A percentile compares a stretch with the other conserved stretches of the same genome.
Conservation (phyloP, 2,113 vertebrate species). For the Cyrtonyx montezumae region DNA sequence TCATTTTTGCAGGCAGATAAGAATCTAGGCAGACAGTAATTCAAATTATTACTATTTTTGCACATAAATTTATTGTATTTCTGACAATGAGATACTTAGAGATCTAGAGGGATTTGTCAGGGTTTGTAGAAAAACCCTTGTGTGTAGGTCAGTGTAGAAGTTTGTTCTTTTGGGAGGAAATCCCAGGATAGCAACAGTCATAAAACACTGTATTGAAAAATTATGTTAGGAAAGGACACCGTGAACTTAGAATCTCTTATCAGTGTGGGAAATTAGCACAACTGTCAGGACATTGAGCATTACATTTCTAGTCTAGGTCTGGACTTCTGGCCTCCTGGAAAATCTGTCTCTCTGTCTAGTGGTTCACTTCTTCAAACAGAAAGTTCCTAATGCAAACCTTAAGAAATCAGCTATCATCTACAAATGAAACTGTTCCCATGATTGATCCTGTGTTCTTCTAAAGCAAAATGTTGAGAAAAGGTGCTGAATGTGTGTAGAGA, state of each 20-base stretch:
- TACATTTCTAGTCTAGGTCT: background rate
- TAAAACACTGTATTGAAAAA: background rate
- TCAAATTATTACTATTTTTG: constrained; percentile 42
- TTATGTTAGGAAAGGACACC: background rate
- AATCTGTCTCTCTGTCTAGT: background rate
- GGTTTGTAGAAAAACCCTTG: constrained; percentile 36
- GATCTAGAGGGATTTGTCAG: constrained; percentile 26
- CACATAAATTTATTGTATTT: constrained; percentile 51
- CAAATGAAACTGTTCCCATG: background rate
- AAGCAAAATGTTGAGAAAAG: background rate
- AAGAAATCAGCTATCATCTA: background rate
- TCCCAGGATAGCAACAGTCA: background rate
- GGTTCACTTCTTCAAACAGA: background rate
- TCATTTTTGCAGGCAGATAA: constrained; percentile 61
- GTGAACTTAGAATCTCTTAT: background rate
- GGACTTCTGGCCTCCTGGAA: background rate
- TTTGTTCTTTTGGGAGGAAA: background rate
- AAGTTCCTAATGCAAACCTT: background rate
- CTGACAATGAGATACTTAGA: constrained; percentile 40
- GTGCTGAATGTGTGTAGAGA: background rate
- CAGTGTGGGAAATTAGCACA: accelerated
- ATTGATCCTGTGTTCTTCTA: background rate
- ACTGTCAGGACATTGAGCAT: background rate
- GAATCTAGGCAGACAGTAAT: constrained; percentile 46
- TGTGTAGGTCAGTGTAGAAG: background rate